Evolutionary conservation across 1,140 invertebrate species (phyloP), one percentile per base, ranked within the genome.

Genomic region (Venustaconcha ellipsiformis): DNA sequence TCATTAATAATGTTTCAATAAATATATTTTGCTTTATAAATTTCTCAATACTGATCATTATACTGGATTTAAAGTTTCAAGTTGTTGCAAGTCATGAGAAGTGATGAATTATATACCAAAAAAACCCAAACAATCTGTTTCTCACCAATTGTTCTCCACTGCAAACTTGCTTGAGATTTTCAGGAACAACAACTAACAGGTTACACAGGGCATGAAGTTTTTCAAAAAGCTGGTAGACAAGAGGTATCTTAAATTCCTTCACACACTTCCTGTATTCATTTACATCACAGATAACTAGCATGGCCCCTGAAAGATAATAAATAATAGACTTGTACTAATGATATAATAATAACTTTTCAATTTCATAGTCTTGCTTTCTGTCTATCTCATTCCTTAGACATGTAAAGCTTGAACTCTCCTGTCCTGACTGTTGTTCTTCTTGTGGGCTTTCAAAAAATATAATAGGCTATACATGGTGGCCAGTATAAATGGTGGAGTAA

Each of bases 211-310:
- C 96, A 89, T 99, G 96, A 18, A 99, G 91, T 55, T 96, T 96
- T 90, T 99, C 96, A 91, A 99, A 99, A 26, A 99, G 90, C 62
- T 94, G 94, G 26, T 93, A 94, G 17, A 99, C 94, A 55, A 96
- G 89, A 0, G 94, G 92, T 56, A 95, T 92, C 74, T 94, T 92
- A 84, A 96, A 92, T 48, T 88, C 86, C 81, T 94, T 93, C 14
- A 95, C 94, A 91, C 94, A 96, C 88, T 94, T 96, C 56, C 97
- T 92, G 88, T 94, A 94, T 88, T 99, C 98, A 87, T 98, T 99
- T 70, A 99, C 95, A 92, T 99, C 98, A 91, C 96, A 99, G 78
- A 99, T 98, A 2, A 96, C 96, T 88, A 97, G 94, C 95, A 99
- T 98, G 4, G 97, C 97, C 72, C 97, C 95, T 95, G 86, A 56